Conservation (phyloP, 2,113 vertebrate genomes). For the Sinocyclocheilus anophthalmus region DNA sequence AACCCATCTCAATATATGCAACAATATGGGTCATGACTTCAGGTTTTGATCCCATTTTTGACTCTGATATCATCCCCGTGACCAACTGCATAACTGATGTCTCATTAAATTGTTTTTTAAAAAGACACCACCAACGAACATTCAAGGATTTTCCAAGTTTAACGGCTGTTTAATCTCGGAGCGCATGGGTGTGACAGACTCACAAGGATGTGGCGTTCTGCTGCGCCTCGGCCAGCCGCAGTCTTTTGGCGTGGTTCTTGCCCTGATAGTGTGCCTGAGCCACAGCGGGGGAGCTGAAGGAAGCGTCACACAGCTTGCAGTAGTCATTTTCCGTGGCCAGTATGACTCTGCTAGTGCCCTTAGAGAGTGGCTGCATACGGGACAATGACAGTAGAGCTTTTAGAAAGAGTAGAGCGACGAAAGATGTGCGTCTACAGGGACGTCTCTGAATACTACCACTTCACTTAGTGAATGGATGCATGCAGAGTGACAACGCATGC, state of each 20-base stretch:
- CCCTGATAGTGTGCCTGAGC: conserved; percentile 98
- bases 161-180: background rate
- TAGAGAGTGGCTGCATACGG: conserved; percentile 80
- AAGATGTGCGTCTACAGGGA: background rate
- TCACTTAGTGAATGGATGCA: conserved; percentile 26
- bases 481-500: conserved; percentile 23
- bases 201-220: conserved; percentile 84
- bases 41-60: no score
- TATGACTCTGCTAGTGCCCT: conserved; percentile 89
- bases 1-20: no score
- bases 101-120: background rate
- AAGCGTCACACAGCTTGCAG: conserved; percentile 97
- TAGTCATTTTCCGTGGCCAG: conserved; percentile 97
- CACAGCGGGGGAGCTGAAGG: conserved; percentile 94
- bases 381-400: conserved; percentile 46
- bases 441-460: conserved; percentile 46
- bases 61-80: no score
- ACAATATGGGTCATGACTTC: no score
- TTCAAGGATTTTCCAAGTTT: background rate
- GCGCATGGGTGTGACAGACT: conserved; percentile 66
- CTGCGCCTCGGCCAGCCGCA: conserved; percentile 91
- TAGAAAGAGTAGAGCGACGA: conserved; percentile 15
- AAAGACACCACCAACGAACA: background rate
- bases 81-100: background rate
- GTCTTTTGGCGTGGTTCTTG: conserved; percentile 94